Conservation (phyloP, 1,140 invertebrate species). For the Aphelenchoides avenae region DNA sequence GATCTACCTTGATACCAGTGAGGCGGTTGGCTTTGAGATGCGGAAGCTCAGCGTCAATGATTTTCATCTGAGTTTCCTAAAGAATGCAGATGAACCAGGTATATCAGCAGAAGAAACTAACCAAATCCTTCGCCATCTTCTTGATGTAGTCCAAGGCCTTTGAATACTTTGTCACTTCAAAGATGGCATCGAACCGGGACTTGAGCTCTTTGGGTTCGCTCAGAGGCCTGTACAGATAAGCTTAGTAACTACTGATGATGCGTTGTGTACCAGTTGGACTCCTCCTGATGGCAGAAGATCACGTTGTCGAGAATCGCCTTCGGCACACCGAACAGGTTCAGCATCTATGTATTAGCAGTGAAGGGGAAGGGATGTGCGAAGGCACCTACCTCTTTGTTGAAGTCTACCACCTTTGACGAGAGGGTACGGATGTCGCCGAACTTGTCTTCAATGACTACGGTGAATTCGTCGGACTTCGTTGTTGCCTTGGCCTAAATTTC, state of each 20-base stretch:
- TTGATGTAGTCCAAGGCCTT: conserved; percentile 79
- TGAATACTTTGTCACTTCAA: conserved; percentile 86
- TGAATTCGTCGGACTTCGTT: conserved; percentile 68
- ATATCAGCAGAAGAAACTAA: conserved; percentile 23
- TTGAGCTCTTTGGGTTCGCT: conserved; percentile 89
- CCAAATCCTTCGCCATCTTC: conserved; percentile 70
- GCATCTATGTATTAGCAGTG: conserved; percentile 60
- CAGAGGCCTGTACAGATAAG: conserved; percentile 70
- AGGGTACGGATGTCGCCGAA: conserved; percentile 62
- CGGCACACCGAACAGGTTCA: conserved; percentile 72
- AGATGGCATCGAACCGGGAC: conserved; percentile 94
- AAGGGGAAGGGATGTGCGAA: background rate
- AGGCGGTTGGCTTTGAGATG: conserved; percentile 37
- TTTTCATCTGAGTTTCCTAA: conserved; percentile 41
- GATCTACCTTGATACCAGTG: too few relatives aligned
- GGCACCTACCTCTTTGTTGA: conserved; percentile 67
- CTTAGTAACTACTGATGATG: conserved; percentile 44
- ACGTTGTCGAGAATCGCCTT: conserved; percentile 91
- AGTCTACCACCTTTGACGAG: conserved; percentile 70
- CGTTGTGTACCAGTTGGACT: conserved; percentile 72
- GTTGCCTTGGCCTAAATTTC: conserved; percentile 33
- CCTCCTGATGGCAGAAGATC: conserved; percentile 97
- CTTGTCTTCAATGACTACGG: conserved; percentile 63
- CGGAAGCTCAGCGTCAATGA: conserved; percentile 41
- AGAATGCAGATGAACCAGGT: conserved; percentile 4